Evolutionary conservation across 2,888 invertebrate genomes (phyloP).

Genomic region (Ariolimax columbianus): DNA sequence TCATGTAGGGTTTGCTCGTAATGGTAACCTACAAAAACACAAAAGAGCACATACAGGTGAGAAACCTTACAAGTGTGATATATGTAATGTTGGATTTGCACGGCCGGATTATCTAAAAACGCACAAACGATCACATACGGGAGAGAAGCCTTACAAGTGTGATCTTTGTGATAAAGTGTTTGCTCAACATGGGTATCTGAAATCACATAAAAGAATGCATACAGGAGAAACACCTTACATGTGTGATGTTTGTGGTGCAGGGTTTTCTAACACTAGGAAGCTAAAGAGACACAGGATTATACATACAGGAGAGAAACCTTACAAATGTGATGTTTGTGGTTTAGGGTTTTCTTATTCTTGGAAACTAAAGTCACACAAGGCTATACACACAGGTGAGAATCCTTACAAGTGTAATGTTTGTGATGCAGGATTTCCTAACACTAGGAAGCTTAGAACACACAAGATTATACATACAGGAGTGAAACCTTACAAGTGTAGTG

Average conservation of each 20-base stretch:
- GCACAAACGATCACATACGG: neutral
- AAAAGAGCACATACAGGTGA: neutral
- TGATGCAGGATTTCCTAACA: neutral
- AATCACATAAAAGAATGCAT: neutral
- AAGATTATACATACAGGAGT: neutral
- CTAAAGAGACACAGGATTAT: neutral
- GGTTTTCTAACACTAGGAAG: neutral
- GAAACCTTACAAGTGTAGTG: neutral
- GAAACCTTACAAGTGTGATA: neutral
- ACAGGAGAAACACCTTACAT: neutral
- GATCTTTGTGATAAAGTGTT: neutral
- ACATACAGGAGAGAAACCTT: constrained; percentile 8
- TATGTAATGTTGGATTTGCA: neutral
- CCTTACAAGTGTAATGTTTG: neutral
- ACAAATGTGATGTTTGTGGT: neutral
- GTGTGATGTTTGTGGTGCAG: neutral
- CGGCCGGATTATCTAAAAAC: neutral
- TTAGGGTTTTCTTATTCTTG: neutral
- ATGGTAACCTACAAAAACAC: neutral
- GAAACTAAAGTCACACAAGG: neutral
- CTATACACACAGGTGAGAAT: neutral
- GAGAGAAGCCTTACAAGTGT: constrained; percentile 12
- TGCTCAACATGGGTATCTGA: neutral
- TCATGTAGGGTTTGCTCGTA: neutral
- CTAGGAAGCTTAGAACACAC: neutral